Evolutionary conservation across 92 coral and sea anemone genomes (phyloP).

Genomic region (Actinernus sp.): DNA sequence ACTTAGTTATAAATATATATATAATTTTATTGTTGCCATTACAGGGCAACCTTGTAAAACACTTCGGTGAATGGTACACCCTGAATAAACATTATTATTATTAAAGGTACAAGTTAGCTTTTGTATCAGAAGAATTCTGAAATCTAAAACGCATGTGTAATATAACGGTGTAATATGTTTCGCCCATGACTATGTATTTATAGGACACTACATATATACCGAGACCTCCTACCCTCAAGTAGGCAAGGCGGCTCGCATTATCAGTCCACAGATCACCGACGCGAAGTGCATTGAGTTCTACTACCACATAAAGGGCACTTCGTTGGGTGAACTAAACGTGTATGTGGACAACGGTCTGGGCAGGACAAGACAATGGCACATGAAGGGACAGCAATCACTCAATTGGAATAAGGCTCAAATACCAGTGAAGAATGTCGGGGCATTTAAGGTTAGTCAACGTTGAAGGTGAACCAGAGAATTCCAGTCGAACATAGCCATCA

Average conservation of each 20-base stretch:
- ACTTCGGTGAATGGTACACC: no score
- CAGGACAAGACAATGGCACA: conserved; percentile 23
- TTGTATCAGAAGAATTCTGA: no score
- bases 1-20: no score
- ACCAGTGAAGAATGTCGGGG: conserved; percentile 3
- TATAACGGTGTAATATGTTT: no score
- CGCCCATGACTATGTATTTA: no score
- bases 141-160: no score
- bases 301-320: conserved; percentile 43
- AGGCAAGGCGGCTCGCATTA: conserved; percentile 28
- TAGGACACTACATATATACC: conserved; percentile 43
- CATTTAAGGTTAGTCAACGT: conserved; percentile 33
- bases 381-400: conserved; percentile 35
- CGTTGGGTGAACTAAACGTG: conserved; percentile 48
- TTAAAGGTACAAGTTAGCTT: no score
- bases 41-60: no score
- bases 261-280: conserved; percentile 24
- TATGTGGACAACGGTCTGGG: conserved; percentile 1
- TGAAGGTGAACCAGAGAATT: no score
- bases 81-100: no score
- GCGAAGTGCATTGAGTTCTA: conserved; percentile 37
- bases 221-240: conserved; percentile 1
- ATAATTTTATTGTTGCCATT: no score
- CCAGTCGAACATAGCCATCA: no score
- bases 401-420: conserved; percentile 28